Conservation (phyloP, 2,888 invertebrate genomes). For the Trissonchulus latispiculum region DNA sequence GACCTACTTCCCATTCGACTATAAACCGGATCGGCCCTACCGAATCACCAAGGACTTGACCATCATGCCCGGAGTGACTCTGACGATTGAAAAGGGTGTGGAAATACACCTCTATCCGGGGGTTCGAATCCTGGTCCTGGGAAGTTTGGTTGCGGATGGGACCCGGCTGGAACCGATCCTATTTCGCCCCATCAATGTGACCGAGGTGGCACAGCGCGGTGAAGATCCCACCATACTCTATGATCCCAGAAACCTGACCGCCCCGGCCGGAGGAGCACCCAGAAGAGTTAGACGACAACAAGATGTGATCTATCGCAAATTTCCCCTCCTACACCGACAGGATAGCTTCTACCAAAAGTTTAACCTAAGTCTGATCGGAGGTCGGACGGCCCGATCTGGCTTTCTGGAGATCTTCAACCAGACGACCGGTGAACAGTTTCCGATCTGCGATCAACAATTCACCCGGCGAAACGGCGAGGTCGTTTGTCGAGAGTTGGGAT, state of each 20-base stretch:
- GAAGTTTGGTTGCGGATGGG: conserved; percentile 73
- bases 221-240: not conserved
- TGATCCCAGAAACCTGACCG: not conserved
- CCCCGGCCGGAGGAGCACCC: not conserved
- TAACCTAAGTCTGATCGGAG: conserved; percentile 31
- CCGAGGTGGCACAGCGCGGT: conserved; percentile 28
- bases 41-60: conserved; percentile 78
- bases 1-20: conserved; percentile 35
- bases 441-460: conserved; percentile 87
- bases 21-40: conserved; percentile 55
- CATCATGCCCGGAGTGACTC: conserved; percentile 80
- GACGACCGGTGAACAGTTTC: conserved; percentile 90
- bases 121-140: conserved; percentile 86
- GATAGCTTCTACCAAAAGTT: conserved; percentile 40
- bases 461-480: conserved; percentile 94
- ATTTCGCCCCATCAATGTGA: conserved; percentile 42
- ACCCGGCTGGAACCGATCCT: conserved; percentile 54
- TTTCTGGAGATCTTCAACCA: conserved; percentile 88
- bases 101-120: conserved; percentile 85
- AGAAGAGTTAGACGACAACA: not conserved
- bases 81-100: conserved; percentile 77
- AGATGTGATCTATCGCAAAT: conserved; percentile 36
- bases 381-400: conserved; percentile 57
- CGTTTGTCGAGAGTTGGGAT: conserved; percentile 82
- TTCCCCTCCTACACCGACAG: conserved; percentile 37